phyloP scores from a whole-genome alignment of 2,113 vertebrate genomes.

The Nipponia nippon region DNA sequence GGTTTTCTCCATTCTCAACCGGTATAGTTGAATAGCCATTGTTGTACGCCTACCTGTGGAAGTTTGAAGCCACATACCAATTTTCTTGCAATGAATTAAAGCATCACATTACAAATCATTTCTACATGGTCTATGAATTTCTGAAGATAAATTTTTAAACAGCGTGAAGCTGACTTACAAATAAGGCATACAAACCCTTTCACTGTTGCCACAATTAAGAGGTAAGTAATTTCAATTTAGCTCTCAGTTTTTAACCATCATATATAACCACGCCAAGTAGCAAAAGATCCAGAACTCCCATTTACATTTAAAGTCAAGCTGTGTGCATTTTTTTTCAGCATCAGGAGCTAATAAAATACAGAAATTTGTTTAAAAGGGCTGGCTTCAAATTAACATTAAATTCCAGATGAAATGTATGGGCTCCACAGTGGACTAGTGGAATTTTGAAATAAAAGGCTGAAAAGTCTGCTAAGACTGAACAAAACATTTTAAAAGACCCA shows the following conservation, averaged over 20 bases:
- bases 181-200: slow-evolving; percentile 75
- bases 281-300: slow-evolving; percentile 72
- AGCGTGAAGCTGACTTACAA: slow-evolving; percentile 82
- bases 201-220: slow-evolving; percentile 72
- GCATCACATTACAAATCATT: slow-evolving; percentile 77
- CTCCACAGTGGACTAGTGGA: slow-evolving; percentile 82
- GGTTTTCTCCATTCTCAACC: slow-evolving; percentile 74
- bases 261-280: slow-evolving; percentile 68
- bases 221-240: slow-evolving; percentile 73
- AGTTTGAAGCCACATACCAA: slow-evolving; percentile 74
- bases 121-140: slow-evolving; percentile 76
- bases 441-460: slow-evolving; percentile 80
- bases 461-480: slow-evolving; percentile 78
- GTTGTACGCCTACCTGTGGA: slow-evolving; percentile 76
- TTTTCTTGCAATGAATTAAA: slow-evolving; percentile 76
- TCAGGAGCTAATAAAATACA: slow-evolving; percentile 75
- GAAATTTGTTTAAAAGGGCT: slow-evolving; percentile 69
- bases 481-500: slow-evolving; percentile 81
- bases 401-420: slow-evolving; percentile 85
- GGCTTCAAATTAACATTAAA: slow-evolving; percentile 79
- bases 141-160: slow-evolving; percentile 70
- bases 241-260: slow-evolving; percentile 66
- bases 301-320: slow-evolving; percentile 77
- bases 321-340: slow-evolving; percentile 72
- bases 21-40: slow-evolving; percentile 70